Base-by-base conservation (phyloP, 2,888 invertebrate species). In the Eupithecia abbreviata region DNA sequence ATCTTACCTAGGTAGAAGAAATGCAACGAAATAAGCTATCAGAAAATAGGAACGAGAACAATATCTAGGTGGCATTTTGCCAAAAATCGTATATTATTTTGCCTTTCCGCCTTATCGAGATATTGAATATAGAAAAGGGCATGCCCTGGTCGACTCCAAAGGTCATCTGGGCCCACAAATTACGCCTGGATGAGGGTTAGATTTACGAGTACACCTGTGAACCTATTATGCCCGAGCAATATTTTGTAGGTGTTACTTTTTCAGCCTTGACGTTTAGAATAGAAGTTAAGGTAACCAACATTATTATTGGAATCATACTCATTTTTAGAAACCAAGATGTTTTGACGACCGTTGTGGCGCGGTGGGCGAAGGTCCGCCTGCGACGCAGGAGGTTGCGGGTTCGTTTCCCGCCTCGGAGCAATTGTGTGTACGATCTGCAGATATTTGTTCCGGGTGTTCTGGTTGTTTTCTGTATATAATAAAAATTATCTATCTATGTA, bases 191-290 rank as follows among this genome's bases (percentile, higher is more conserved):
- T 78, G 75, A 73, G 81, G 82, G 81, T 81, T 30, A 79, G 77
- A 82, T 82, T 82, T 81, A 82, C 49, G 73, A 65, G 49, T 30
- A 75, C 77, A 80, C 80, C 81, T 79, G 78, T 77, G 78, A 79
- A 75, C 81, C 78, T 79, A 78, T 75, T 76, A 77, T 80, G 76
- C 76, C 73, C n/a, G 43, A 62, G 66, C 75, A 66, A 76, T 79
- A 78, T 73, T 78, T 73, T 77, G 72, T 73, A 76, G 74, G 75
- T n/a, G 55, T 65, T 55, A 75, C 72, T 77, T 58, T 73, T 73
- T 30, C 66, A 47, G 69, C 45, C 18, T 15, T n/a, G 7, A n/a
- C 18, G 68, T 69, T 6, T 30, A 13, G 69, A 30, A 42, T 18
- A 68, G 12, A 30, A 15, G n/a, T 1, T 41, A 42, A 41, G 13